Base-by-base conservation (phyloP, 2,888 invertebrate genomes). In the Thalpophila matura region DNA sequence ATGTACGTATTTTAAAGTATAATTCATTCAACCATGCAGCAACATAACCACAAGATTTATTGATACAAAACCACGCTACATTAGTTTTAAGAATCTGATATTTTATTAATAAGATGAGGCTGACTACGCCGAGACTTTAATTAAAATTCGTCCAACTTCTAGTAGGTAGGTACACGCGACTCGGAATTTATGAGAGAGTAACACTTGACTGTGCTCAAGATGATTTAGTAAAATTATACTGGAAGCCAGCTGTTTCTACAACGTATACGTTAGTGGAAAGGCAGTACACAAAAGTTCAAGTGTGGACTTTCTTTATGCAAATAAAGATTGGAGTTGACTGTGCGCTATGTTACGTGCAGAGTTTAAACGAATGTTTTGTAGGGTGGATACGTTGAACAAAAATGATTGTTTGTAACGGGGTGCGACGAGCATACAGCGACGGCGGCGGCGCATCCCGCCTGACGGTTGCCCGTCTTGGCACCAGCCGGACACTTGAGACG, bases 401-500 rank as follows among this genome's bases (percentile, higher is more conserved):
- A 49, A 45, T 38, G 55, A 55, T 74, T 61, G 46, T 59, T 73
- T 56, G 46, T 46, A 49, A 31, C 16, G 37, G 26, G 35, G 50
- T 54, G 45, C n/a, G 50, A 60, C 40, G 55, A 68, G 69, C 51
- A 42, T 62, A 58, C 69, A 69, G 63, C 46, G n/a, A n/a, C n/a
- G n/a, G 69, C 22, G 60, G 50, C 49, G 64, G 54, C 67, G 67
- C 71, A 63, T 69, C 69, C 69, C 70, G 80, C 72, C 70, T 79
- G 63, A 59, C 68, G 49, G 67, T 58, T 58, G 80, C 65, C 80
- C 77, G 85, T 85, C 85, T 91, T 92, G 91, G 92, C 93, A 89
- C 76, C 79, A 78, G 81, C 80, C 79, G 89, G 90, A 88, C 89
- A 93, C 93, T 94, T 86, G 91, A 93, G 92, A 91, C 89, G 89